Conservation (phyloP, 2,888 invertebrate genomes). For the Choristoneura rosaceana region DNA sequence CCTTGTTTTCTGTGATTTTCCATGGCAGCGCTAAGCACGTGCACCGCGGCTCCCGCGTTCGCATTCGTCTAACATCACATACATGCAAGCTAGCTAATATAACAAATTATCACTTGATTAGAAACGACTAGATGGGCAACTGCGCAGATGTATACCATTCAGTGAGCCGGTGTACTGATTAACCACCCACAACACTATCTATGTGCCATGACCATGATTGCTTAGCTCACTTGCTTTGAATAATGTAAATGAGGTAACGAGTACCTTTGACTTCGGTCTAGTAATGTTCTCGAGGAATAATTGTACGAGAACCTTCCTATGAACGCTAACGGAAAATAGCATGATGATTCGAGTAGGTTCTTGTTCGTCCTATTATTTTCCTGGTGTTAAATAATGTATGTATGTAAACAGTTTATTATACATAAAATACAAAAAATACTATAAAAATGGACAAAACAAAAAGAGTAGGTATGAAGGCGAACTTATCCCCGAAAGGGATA, state of each 20-base stretch:
- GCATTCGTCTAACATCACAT: slow-evolving; percentile 60
- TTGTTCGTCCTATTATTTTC: background rate
- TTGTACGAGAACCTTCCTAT: background rate
- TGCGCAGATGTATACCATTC: slow-evolving; percentile 56
- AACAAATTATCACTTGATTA: slow-evolving; percentile 62
- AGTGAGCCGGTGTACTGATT: slow-evolving; percentile 19
- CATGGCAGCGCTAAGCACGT: slow-evolving; percentile 69
- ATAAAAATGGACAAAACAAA: too few species aligned
- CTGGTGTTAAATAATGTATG: background rate
- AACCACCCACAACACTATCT: slow-evolving; percentile 1
- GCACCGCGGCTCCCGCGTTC: slow-evolving; percentile 55
- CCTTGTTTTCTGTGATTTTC: slow-evolving; percentile 85
- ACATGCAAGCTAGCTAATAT: slow-evolving; percentile 62
- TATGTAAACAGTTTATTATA: too few species aligned
- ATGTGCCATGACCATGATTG: slow-evolving; percentile 16
- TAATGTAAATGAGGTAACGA: slow-evolving; percentile 23
- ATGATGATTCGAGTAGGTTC: too few species aligned
- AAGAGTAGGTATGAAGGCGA: too few species aligned
- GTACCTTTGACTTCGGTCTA: slow-evolving; percentile 3
- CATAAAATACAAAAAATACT: too few species aligned
- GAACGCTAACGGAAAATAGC: background rate
- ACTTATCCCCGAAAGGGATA: too few species aligned
- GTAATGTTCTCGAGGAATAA: background rate
- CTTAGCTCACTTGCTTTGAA: slow-evolving; percentile 13
- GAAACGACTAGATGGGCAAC: slow-evolving; percentile 56